These are phyloP conservation scores for Sus cebifrons DNA, from an alignment of 2,797 vertebrate genomes.

Conservation along the genomic window DNA sequence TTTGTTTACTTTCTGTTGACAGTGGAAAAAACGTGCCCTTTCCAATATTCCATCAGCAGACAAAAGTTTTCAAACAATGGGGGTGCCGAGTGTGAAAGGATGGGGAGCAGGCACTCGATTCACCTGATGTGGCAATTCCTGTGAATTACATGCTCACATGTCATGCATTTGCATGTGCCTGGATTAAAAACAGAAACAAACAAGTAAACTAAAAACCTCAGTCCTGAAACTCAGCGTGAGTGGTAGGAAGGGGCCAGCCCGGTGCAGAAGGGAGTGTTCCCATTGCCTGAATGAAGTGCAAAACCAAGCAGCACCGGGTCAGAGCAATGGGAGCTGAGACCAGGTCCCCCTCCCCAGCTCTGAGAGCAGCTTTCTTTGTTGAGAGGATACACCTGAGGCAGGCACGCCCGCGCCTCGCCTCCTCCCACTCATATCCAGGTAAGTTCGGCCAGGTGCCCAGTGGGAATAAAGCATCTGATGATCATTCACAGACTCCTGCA, in stretches of 20 bases:
- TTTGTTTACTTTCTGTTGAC: not conserved
- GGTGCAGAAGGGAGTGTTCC: not conserved
- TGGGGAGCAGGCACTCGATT: not conserved
- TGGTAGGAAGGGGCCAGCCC: not conserved
- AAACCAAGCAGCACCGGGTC: not conserved
- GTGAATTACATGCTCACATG: rapidly evolving
- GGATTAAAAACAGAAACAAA: not conserved
- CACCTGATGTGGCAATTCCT: not conserved
- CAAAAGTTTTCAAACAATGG: conserved; percentile 26
- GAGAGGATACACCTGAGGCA: conserved; percentile 31
- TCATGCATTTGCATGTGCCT: not conserved
- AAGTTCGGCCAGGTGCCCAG: conserved; percentile 58
- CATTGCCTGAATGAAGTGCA: conserved; percentile 12
- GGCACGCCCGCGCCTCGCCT: not conserved
- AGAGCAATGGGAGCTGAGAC: not conserved
- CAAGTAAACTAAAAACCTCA: not conserved
- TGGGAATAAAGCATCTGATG: not conserved
- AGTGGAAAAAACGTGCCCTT: not conserved
- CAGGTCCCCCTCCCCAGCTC: not conserved
- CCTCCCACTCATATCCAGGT: conserved; percentile 36
- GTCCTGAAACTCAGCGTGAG: not conserved
- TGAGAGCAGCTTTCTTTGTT: conserved; percentile 72
- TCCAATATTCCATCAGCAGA: not conserved
- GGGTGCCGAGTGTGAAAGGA: too few species aligned
- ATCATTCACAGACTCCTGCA: conserved; percentile 38